phyloP scores from a whole-genome alignment of 2,113 vertebrate genomes.

The Bos javanicus region DNA sequence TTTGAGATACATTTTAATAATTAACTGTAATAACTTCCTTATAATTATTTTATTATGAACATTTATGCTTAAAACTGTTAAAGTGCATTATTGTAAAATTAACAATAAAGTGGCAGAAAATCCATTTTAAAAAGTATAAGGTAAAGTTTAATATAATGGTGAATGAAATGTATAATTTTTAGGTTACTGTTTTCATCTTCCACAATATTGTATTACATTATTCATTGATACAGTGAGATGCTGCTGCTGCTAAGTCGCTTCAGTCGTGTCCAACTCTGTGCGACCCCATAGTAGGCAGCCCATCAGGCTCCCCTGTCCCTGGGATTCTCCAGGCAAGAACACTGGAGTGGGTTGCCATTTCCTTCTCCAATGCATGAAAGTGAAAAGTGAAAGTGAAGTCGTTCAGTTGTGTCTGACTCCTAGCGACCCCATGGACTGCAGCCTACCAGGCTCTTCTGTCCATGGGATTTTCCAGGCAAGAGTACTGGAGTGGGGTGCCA shows the following conservation, averaged over 20 bases:
- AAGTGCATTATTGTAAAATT: background rate
- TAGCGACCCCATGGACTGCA: no score
- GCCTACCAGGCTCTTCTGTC: no score
- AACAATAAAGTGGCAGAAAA: background rate
- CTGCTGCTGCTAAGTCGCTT: no score
- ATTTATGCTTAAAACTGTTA: background rate
- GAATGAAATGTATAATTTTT: background rate
- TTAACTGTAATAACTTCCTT: background rate
- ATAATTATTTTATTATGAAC: background rate
- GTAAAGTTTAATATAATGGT: background rate
- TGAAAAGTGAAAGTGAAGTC: no score
- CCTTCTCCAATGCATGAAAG: no score
- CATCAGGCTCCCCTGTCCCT: no score
- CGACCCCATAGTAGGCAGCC: no score
- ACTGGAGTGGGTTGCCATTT: no score
- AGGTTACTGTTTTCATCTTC: background rate
- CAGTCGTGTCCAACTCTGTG: no score
- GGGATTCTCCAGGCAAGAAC: no score
- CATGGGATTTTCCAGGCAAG: no score
- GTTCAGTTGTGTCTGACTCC: rapidly evolving
- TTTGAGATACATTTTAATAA: background rate
- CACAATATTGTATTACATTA: background rate
- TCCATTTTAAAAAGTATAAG: background rate
- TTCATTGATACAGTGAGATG: background rate
- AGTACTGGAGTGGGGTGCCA: no score